A percentile compares a stretch with the other conserved stretches of the same genome.
Evolutionary conservation across 2,888 invertebrate genomes (phyloP).

Genomic region (Masnerella sp.): DNA sequence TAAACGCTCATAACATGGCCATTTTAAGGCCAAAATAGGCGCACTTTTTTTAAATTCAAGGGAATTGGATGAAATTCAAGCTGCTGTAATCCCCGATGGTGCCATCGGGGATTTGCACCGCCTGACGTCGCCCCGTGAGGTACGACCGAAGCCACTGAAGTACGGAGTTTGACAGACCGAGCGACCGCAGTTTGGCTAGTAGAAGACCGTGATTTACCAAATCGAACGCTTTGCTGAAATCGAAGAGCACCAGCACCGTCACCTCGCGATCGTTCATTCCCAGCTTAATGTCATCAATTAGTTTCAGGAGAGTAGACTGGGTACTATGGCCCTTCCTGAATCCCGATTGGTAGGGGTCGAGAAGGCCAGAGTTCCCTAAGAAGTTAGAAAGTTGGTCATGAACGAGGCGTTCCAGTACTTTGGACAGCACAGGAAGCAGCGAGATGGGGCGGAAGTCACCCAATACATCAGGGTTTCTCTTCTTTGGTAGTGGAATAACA

Average conservation of each 20-base stretch:
- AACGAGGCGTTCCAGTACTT: background rate
- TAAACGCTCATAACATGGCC: no score
- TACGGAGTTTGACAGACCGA: background rate
- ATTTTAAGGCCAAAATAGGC: no score
- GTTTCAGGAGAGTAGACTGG: background rate
- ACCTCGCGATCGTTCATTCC: background rate
- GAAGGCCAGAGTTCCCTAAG: background rate
- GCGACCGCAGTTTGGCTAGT: background rate
- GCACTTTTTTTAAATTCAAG: no score
- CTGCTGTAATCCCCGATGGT: no score
- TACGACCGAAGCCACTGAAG: background rate
- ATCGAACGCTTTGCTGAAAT: background rate
- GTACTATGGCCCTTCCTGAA: background rate
- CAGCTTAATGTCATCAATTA: background rate
- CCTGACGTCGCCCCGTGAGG: background rate
- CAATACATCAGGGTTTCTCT: background rate
- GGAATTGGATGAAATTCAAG: no score
- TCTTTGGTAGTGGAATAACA: background rate
- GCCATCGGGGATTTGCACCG: background rate
- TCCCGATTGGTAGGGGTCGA: background rate
- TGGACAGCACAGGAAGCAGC: background rate
- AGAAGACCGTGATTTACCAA: background rate
- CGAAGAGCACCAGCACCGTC: background rate
- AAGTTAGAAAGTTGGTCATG: background rate
- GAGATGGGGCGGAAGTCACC: constrained; percentile 1